Evolutionary conservation across 2,797 vertebrate species (phyloP).

Genomic region (Podarcis lilfordi): DNA sequence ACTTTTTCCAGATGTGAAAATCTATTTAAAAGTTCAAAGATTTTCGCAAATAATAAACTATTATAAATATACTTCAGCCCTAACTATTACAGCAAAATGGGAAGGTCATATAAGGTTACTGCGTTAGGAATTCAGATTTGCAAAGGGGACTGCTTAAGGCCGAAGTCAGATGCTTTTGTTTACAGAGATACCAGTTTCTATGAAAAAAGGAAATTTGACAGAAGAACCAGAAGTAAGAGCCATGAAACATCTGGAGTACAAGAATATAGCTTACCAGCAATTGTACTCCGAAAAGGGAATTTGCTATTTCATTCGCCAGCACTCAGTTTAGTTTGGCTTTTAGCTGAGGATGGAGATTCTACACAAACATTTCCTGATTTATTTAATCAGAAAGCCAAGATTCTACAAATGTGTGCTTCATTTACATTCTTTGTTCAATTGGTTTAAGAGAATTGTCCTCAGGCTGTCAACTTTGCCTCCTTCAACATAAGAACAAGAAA

Average conservation of each 20-base stretch:
- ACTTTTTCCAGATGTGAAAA: background rate
- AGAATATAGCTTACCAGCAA: background rate
- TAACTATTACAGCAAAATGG: background rate
- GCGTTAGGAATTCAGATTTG: background rate
- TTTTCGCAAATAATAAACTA: background rate
- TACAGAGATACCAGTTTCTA: background rate
- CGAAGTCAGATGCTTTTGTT: background rate
- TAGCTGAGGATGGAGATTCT: background rate
- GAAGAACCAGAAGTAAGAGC: background rate
- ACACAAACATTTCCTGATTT: background rate
- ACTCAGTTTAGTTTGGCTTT: background rate
- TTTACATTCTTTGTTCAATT: too few species aligned
- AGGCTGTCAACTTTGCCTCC: background rate
- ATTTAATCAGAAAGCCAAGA: background rate
- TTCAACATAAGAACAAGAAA: background rate
- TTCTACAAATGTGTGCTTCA: background rate
- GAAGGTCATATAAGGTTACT: background rate
- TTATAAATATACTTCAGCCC: background rate
- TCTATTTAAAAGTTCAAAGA: background rate
- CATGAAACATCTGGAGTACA: constrained; percentile 1
- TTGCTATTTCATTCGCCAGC: background rate
- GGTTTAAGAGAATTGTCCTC: too few species aligned
- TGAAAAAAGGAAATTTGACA: background rate
- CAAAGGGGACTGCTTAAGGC: background rate
- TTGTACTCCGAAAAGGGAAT: background rate